A percentile compares a stretch with the other conserved stretches of the same genome.
These are phyloP conservation scores for Coleophora deauratella DNA, from an alignment of 2,888 invertebrate species.

Conservation along the genomic window DNA sequence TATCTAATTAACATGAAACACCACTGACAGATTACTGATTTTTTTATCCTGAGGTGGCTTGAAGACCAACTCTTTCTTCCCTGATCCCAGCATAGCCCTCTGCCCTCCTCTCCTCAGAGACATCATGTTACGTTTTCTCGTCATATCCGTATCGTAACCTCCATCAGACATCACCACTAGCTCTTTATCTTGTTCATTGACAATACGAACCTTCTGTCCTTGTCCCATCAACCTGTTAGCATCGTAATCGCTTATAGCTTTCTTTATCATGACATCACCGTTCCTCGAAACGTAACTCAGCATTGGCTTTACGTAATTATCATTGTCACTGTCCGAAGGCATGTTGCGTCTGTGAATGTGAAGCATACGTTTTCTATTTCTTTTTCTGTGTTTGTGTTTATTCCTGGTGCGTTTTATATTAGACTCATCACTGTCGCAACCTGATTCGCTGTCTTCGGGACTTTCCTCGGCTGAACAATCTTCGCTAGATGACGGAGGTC, in stretches of 20 bases:
- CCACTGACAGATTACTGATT: constrained; percentile 46
- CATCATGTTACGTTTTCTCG: background rate
- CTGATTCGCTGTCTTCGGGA: background rate
- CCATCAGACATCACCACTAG: constrained; percentile 1
- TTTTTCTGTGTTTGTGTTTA: background rate
- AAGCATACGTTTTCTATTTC: background rate
- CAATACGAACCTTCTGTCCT: too few relatives aligned
- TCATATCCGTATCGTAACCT: background rate
- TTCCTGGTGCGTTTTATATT: background rate
- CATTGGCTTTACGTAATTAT: constrained; percentile 23
- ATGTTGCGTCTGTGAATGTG: too few relatives aligned
- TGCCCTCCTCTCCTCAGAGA: too few relatives aligned
- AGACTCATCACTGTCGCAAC: background rate
- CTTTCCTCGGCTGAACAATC: background rate
- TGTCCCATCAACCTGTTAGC: background rate
- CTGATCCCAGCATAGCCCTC: constrained; percentile 16
- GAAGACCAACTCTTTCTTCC: constrained; percentile 42
- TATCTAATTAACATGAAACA: constrained; percentile 37
- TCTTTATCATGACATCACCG: constrained; percentile 20
- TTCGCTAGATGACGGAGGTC: too few relatives aligned
- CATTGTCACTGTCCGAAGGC: constrained; percentile 8
- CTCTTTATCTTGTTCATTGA: background rate
- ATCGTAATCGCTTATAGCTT: constrained; percentile 1
- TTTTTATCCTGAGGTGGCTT: constrained; percentile 34
- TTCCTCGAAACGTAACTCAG: constrained; percentile 23